Base-by-base conservation (phyloP, 2,888 invertebrate species). In the Cactoblastis cactorum region DNA sequence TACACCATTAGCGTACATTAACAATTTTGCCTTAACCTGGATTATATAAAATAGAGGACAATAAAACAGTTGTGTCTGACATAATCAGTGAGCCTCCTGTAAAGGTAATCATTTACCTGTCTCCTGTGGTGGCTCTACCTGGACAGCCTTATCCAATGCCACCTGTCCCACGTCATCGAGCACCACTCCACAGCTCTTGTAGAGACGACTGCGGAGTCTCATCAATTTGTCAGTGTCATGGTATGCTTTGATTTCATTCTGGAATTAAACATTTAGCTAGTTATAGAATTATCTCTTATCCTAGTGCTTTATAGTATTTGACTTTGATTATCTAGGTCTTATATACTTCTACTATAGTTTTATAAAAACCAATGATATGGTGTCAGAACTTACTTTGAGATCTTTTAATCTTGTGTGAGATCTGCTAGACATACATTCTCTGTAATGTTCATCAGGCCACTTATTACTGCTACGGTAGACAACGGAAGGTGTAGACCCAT, bases 241-340 rank as follows among this genome's bases (percentile, higher is more conserved):
- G 53, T 78, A 88, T 1, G 72, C 77, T 58, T 78, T 75, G 34
- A 90, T 90, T 71, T 90, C 89, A 65, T 83, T 80, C 89, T 90
- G 69, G n/a, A 43, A 43, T n/a, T n/a, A n/a, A n/a, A n/a, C n/a
- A n/a, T n/a, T n/a, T n/a, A n/a, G n/a, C n/a, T n/a, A n/a, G n/a
- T n/a, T n/a, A n/a, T n/a, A n/a, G n/a, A n/a, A n/a, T n/a, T n/a
- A n/a, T n/a, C n/a, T n/a, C n/a, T n/a, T n/a, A n/a, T n/a, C n/a
- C n/a, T n/a, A n/a, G n/a, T n/a, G n/a, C n/a, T n/a, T n/a, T n/a
- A n/a, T n/a, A n/a, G n/a, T n/a, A n/a, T n/a, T n/a, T n/a, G n/a
- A n/a, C n/a, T n/a, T n/a, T n/a, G n/a, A n/a, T n/a, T n/a, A n/a
- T n/a, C n/a, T n/a, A n/a, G n/a, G n/a, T n/a, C n/a, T n/a, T n/a